These are phyloP conservation scores for Ciconia maguari DNA, from an alignment of 2,113 vertebrate genomes.

Conservation along the genomic window DNA sequence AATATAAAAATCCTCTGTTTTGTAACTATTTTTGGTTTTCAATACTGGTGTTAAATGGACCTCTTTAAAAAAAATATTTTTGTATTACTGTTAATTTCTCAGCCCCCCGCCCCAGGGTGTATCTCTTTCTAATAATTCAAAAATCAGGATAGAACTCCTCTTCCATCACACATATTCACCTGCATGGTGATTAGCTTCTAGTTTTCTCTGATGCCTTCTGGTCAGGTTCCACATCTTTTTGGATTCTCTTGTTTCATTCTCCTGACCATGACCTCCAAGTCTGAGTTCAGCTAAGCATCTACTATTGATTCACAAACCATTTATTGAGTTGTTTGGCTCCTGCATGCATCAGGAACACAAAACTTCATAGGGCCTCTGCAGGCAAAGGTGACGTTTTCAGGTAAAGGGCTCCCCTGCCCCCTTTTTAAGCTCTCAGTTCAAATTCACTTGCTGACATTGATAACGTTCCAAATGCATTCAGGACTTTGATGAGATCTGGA, in stretches of 20 bases:
- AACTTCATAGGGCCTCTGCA: neutral
- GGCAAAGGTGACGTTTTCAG: neutral
- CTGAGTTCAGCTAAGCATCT: neutral
- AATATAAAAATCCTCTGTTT: neutral
- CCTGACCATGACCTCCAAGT: neutral
- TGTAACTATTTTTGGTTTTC: neutral
- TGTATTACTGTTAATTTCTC: neutral
- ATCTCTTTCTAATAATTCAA: neutral
- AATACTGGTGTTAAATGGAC: neutral
- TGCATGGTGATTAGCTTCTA: neutral
- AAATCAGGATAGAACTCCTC: neutral
- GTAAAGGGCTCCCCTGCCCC: neutral
- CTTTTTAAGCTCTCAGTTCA: neutral
- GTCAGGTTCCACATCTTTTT: neutral
- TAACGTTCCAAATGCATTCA: neutral
- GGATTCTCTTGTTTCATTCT: neutral
- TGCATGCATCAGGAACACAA: neutral
- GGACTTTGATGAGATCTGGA: neutral
- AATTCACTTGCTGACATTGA: neutral
- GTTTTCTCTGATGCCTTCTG: neutral
- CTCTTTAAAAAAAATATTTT: neutral
- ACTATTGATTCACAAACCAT: neutral
- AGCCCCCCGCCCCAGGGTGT: fast-evolving
- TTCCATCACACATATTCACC: neutral
- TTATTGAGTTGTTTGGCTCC: neutral